These are phyloP conservation scores for Fopius arisanus DNA, from an alignment of 1,140 invertebrate genomes.

Conservation along the genomic window DNA sequence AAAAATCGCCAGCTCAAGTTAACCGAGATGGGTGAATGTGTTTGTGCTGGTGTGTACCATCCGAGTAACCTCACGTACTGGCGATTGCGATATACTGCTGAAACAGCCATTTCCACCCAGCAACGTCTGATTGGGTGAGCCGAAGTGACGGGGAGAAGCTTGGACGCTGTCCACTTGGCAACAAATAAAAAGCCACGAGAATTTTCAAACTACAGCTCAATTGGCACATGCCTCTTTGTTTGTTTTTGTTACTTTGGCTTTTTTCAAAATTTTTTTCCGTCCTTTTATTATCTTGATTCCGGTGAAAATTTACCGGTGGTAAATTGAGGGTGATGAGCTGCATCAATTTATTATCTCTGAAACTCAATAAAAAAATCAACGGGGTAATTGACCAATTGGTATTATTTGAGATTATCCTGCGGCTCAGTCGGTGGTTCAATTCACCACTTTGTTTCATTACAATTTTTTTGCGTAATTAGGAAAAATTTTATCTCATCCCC, in stretches of 20 bases:
- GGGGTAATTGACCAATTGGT: no score
- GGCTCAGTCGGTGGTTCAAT: no score
- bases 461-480: no score
- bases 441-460: no score
- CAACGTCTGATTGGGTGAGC: constrained; percentile 47
- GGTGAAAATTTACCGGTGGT: neutral
- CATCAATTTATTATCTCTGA: no score
- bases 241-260: neutral
- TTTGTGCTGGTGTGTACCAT: constrained; percentile 17
- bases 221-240: neutral
- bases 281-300: neutral
- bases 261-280: neutral
- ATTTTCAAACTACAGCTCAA: neutral
- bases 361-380: no score
- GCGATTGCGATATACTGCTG: constrained; percentile 44
- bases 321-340: no score
- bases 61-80: constrained; percentile 42
- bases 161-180: constrained; percentile 47
- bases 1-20: constrained; percentile 35
- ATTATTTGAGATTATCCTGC: no score
- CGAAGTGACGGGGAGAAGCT: constrained; percentile 46
- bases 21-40: constrained; percentile 26
- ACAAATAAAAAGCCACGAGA: constrained; percentile 35
- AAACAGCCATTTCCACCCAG: constrained; percentile 48
- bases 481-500: no score